Percentiles rank a stretch among this genome's conserved stretches.
These are phyloP conservation scores for Oophaga sylvatica DNA, from an alignment of 2,797 vertebrate genomes.

Conservation along the genomic window DNA sequence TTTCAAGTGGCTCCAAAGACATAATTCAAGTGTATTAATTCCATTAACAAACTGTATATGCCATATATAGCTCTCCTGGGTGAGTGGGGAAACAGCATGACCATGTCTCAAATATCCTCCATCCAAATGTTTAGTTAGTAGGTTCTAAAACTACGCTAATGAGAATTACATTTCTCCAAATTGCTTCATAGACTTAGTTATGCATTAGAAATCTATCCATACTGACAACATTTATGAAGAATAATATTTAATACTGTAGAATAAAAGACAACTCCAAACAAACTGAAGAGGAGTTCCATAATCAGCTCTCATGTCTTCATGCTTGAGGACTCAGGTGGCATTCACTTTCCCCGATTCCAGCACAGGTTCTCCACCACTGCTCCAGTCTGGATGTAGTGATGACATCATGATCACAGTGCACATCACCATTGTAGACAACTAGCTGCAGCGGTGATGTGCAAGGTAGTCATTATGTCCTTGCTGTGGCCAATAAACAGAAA, in stretches of 20 bases:
- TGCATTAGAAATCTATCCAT: background rate
- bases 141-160: background rate
- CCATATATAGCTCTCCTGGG: background rate
- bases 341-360: too few species aligned
- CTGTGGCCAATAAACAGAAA: too few species aligned
- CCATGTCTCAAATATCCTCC: background rate
- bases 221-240: background rate
- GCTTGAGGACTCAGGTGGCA: too few species aligned
- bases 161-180: background rate
- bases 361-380: too few species aligned
- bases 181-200: background rate
- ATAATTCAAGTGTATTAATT: conserved; percentile 12
- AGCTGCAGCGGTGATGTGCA: too few species aligned
- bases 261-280: background rate
- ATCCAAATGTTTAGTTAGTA: background rate
- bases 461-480: too few species aligned
- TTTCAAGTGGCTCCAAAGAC: background rate
- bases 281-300: too few species aligned
- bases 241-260: background rate
- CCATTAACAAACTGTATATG: conserved; percentile 12
- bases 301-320: too few species aligned
- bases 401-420: too few species aligned
- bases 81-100: background rate
- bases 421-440: too few species aligned
- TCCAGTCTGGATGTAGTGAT: too few species aligned